phyloP scores from a whole-genome alignment of 2,888 invertebrate genomes.

The Amiota minor region DNA sequence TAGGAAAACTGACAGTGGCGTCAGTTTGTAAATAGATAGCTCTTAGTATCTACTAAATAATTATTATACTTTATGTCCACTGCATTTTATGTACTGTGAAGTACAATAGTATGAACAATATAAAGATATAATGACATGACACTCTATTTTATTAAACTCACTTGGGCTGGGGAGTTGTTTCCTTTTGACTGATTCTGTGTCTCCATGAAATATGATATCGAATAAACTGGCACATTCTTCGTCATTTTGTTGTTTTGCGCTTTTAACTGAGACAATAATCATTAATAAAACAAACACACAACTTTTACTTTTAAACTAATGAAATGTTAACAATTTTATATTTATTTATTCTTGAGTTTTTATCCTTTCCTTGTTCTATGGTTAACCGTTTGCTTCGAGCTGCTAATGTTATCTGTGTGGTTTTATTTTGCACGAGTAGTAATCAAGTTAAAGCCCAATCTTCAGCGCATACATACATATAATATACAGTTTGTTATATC shows the following conservation, averaged over 20 bases:
- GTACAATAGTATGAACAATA: no score
- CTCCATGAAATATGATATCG: constrained; percentile 67
- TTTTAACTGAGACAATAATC: background rate
- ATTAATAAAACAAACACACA: no score
- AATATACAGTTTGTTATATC: constrained; percentile 1
- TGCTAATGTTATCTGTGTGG: constrained; percentile 38
- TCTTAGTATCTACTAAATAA: no score
- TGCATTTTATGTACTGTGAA: no score
- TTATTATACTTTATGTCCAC: no score
- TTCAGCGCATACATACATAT: no score
- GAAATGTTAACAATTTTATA: no score
- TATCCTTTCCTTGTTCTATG: background rate
- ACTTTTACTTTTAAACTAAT: no score
- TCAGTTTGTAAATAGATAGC: no score
- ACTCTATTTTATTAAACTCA: constrained; percentile 42
- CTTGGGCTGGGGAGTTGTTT: constrained; percentile 28
- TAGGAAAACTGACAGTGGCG: no score
- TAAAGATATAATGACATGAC: background rate
- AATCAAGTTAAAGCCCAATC: constrained; percentile 28
- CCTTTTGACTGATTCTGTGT: constrained; percentile 43
- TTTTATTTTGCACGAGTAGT: constrained; percentile 17
- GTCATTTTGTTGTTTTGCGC: constrained; percentile 47
- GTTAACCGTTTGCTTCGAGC: constrained; percentile 28
- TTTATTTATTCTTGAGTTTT: no score
- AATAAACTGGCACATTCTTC: constrained; percentile 58